phyloP scores from a whole-genome alignment of 1,140 invertebrate species.

The Drosophila pseudoobscura region DNA sequence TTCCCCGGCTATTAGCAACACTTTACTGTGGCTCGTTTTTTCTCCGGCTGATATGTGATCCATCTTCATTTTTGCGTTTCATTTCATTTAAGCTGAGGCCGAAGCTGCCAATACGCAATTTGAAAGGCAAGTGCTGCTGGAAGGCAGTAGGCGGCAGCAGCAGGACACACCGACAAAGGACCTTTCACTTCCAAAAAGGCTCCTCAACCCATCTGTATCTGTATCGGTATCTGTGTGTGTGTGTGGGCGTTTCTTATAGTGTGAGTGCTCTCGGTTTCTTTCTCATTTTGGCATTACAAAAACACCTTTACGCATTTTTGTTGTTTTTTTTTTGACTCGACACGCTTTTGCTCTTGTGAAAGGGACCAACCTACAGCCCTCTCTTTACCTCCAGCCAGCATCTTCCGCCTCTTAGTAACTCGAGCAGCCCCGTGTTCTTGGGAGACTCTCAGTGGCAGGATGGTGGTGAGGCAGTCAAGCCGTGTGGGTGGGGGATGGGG shows the following conservation, averaged over 20 bases:
- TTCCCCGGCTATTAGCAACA: constrained; percentile 17
- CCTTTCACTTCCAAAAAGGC: constrained; percentile 20
- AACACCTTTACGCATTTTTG: constrained; percentile 62
- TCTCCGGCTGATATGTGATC: constrained; percentile 59
- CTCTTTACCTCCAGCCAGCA: constrained; percentile 1
- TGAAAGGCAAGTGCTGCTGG: constrained; percentile 15
- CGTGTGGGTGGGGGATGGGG: background rate
- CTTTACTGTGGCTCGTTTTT: constrained; percentile 15
- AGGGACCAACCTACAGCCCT: constrained; percentile 30
- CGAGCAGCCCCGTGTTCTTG: too few relatives aligned
- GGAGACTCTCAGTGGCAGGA: too few relatives aligned
- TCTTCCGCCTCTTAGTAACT: constrained; percentile 2
- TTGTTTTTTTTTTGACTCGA: constrained; percentile 50
- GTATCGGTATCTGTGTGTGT: constrained; percentile 2
- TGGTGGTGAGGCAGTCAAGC: too few relatives aligned
- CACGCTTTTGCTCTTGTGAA: constrained; percentile 71
- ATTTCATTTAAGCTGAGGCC: constrained; percentile 51
- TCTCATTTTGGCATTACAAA: constrained; percentile 58
- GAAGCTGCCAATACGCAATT: constrained; percentile 39
- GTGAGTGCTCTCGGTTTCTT: background rate
- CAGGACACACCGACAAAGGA: constrained; percentile 27
- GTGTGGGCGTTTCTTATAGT: background rate
- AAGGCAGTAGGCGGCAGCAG: constrained; percentile 10
- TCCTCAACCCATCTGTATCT: background rate
- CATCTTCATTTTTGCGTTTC: constrained; percentile 74